Conservation (phyloP, 2,113 vertebrate genomes). For the Cryptoleucopteryx plumbea region DNA sequence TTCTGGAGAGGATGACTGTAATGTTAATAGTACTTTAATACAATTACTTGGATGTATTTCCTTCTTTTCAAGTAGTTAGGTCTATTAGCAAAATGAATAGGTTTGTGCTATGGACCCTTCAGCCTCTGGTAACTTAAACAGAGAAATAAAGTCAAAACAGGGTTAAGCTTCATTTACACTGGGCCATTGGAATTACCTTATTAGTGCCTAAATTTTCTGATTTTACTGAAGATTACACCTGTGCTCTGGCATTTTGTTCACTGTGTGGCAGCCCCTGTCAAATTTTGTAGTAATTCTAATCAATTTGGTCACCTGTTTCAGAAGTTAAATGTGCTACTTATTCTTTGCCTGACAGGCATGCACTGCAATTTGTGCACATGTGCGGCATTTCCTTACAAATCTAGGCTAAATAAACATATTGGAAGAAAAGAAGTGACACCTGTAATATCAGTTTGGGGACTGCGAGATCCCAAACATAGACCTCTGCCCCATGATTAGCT, state of each 20-base stretch:
- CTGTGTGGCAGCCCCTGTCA: background rate
- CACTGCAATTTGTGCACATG: fast-evolving
- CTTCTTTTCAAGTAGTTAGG: background rate
- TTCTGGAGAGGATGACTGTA: background rate
- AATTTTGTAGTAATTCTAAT: background rate
- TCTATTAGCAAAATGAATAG: background rate
- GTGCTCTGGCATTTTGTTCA: background rate
- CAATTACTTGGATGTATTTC: background rate
- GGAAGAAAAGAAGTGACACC: background rate
- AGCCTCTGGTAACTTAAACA: background rate
- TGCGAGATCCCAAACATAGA: background rate
- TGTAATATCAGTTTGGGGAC: background rate
- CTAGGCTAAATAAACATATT: background rate
- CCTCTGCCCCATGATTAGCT: background rate
- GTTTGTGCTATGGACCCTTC: background rate
- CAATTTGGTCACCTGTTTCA: background rate
- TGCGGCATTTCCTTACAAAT: background rate
- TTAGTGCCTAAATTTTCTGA: background rate
- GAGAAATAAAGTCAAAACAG: background rate
- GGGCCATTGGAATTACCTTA: background rate
- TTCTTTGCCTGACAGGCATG: background rate
- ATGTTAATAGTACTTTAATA: background rate
- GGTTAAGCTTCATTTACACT: background rate
- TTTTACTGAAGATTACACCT: background rate
- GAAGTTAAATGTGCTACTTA: background rate